Base-by-base conservation (phyloP, 2,797 vertebrate species). In the Neosalanx taihuensis region DNA sequence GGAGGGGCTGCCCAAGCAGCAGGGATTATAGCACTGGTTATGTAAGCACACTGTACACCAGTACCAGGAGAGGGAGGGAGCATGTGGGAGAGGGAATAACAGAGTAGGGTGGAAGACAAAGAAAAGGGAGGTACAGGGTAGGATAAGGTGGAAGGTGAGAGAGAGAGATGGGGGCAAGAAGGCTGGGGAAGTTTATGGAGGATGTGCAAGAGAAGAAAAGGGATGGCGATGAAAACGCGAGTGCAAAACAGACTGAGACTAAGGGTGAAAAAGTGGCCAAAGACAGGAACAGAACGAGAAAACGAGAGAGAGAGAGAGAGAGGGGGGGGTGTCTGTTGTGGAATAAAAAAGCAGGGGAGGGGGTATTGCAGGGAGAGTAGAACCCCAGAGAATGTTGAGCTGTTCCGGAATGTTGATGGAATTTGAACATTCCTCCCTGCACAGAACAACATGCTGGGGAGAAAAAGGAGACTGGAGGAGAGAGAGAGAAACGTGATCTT, bases 11-110 rank as follows among this genome's bases (percentile, higher is more conserved):
- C 60, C 46, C 57, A 72, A 79, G 85, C 89, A 69, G 63, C 46
- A 57, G 72, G 86, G 89, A 91, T 92, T 90, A 84, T 73, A 84
- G 86, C 20, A 86, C 75, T 84, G 76, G 86, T 94, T 94, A 94
- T 87, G 89, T 90, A 93, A 94, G 85, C 76, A 74, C 69, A 79
- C 85, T 86, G 82, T 89, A 89, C 82, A 82, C 84, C 79, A 78
- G 83, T 84, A 83, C 76, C 18, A 49, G 66, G 41, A 59, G 59
- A 35, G 68, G 58, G 51, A 37, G 77, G 59, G 76, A 70, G 56
- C 69, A 35, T 60, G 60, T 51, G 20, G 56, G 74, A 72, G 69
- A 76, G 41, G 68, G 68, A 35, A 46, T 46, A 46, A 46, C 13
- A 13, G 41, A 46, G 41, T 46, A 12, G 41, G 41, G 41, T 46